Conservation (phyloP, 2,113 vertebrate species). For the Semicossyphus pulcher region DNA sequence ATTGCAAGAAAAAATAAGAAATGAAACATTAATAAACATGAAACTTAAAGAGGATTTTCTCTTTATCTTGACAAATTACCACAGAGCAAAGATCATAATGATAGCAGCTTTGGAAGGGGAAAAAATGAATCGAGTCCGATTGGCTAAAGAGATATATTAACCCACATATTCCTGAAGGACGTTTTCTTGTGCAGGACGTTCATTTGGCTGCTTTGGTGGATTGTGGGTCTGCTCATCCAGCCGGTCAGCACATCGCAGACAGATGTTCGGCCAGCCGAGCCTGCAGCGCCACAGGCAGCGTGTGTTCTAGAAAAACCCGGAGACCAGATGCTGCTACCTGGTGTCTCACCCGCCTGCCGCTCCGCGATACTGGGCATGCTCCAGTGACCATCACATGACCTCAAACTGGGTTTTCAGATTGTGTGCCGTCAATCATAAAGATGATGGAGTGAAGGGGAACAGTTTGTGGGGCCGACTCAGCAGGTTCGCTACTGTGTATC, state of each 20-base stretch:
- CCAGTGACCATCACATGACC: conserved; percentile 76
- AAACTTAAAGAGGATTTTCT: conserved; percentile 5
- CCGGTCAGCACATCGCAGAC: conserved; percentile 72
- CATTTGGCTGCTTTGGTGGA: conserved; percentile 59
- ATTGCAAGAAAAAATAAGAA: conserved; percentile 15
- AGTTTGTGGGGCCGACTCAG: conserved; percentile 31
- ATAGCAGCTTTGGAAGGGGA: conserved; percentile 12
- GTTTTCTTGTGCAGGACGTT: conserved; percentile 69
- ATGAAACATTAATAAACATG: conserved; percentile 20
- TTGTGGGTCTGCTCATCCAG: conserved; percentile 69
- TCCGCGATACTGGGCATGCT: conserved; percentile 63
- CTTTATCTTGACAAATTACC: conserved; percentile 2
- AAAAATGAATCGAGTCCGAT: conserved; percentile 7
- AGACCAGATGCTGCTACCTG: conserved; percentile 84
- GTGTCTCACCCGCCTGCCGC: conserved; percentile 75
- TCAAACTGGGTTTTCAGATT: conserved; percentile 46
- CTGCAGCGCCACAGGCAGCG: conserved; percentile 79
- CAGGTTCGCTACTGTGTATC: conserved; percentile 8
- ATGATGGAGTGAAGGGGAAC: conserved; percentile 42
- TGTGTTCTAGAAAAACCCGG: conserved; percentile 80
- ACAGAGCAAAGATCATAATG: neutral
- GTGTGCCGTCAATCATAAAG: conserved; percentile 62
- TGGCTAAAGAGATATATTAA: conserved; percentile 71
- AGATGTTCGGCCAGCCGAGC: conserved; percentile 82
- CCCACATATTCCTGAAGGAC: conserved; percentile 82